phyloP scores from a whole-genome alignment of 1,140 invertebrate species.

The Stegodyphus dumicola region DNA sequence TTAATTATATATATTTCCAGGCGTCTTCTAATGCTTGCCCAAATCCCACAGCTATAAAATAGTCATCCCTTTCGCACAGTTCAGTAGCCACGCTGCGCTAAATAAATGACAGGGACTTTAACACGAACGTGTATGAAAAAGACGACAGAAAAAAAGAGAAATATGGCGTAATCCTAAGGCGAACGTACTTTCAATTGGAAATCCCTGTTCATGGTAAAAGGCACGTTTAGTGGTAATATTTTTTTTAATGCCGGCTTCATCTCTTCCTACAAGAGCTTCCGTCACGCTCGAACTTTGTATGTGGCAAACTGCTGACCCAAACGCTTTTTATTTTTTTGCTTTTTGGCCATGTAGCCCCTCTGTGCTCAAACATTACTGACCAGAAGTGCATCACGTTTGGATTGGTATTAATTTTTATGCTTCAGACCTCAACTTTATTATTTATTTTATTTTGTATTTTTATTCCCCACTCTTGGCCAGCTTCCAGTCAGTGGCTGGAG shows the following conservation, averaged over 20 bases:
- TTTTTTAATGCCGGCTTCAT: slow-evolving; percentile 19
- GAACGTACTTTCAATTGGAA: slow-evolving; percentile 9
- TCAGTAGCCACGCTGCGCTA: no score
- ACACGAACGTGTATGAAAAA: slow-evolving; percentile 4
- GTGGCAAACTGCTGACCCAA: slow-evolving; percentile 29
- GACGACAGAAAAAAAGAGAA: not conserved
- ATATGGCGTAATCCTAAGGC: not conserved
- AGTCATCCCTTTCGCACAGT: no score
- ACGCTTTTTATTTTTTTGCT: not conserved
- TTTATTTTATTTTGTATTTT: slow-evolving; percentile 16
- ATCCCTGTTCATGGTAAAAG: slow-evolving; percentile 28
- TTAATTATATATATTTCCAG: no score
- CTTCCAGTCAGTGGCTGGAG: slow-evolving; percentile 12
- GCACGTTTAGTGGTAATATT: slow-evolving; percentile 20
- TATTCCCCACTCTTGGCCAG: slow-evolving; percentile 18
- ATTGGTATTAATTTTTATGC: slow-evolving; percentile 49
- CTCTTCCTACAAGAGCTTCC: not conserved
- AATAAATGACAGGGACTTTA: not conserved
- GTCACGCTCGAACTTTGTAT: slow-evolving; percentile 15
- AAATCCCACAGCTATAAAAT: no score
- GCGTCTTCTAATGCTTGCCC: no score
- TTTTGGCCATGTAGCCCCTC: no score
- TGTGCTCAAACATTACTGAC: slow-evolving; percentile 19
- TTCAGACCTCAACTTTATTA: not conserved
- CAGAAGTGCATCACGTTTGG: slow-evolving; percentile 23